Evolutionary conservation across 2,797 vertebrate species (phyloP).

Genomic region (Mycteria americana): DNA sequence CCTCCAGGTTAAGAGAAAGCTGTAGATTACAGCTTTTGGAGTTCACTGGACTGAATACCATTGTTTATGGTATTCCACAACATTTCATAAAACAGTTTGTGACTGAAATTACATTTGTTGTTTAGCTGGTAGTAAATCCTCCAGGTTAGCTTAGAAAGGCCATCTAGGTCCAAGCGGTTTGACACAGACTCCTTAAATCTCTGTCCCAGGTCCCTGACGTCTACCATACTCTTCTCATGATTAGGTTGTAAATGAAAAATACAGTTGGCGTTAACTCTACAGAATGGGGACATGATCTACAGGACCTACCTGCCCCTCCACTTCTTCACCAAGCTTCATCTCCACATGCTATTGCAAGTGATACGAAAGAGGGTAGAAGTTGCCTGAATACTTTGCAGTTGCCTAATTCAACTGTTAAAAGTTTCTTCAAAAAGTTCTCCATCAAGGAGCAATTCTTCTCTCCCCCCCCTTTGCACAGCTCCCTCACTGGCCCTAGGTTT

Average conservation of each 20-base stretch:
- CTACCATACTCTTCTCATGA: constrained; percentile 44
- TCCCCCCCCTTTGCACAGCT: accelerated
- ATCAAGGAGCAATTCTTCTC: neutral
- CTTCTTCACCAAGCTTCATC: neutral
- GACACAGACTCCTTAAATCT: constrained; percentile 66
- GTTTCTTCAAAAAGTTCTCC: neutral
- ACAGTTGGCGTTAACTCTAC: constrained; percentile 16
- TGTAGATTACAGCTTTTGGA: constrained; percentile 13
- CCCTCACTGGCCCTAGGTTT: neutral
- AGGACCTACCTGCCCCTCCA: neutral
- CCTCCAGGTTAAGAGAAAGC: neutral
- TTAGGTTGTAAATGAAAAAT: constrained; percentile 71
- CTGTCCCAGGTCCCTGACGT: neutral
- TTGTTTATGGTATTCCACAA: constrained; percentile 58
- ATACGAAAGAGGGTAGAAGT: neutral
- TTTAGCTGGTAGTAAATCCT: constrained; percentile 62
- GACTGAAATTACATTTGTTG: constrained; percentile 60
- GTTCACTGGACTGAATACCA: neutral
- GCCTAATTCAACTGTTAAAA: neutral
- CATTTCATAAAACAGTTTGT: constrained; percentile 49
- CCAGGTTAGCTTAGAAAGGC: constrained; percentile 50
- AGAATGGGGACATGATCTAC: constrained; percentile 43
- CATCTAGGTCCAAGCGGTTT: constrained; percentile 44
- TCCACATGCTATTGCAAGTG: neutral
- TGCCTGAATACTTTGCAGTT: neutral